Evolutionary conservation across 2,888 invertebrate species (phyloP).

Genomic region (Protonemura montana): DNA sequence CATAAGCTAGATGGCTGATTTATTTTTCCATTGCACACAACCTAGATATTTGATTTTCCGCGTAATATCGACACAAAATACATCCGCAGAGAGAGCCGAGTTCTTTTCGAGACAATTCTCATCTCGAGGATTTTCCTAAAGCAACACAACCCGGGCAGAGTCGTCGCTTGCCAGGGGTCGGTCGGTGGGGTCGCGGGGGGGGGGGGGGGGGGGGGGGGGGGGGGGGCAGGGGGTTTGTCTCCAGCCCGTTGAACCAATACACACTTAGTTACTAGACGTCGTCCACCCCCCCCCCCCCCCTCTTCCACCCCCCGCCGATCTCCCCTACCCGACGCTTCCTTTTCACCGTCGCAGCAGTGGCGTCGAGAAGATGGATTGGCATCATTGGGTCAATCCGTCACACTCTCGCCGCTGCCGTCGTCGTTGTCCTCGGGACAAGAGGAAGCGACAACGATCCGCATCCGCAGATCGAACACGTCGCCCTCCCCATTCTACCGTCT

Average conservation of each 20-base stretch:
- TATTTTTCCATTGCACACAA: neutral
- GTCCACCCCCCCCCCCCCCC: constrained; percentile 15
- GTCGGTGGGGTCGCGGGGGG: too few species aligned
- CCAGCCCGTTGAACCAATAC: constrained; percentile 35
- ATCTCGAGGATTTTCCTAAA: constrained; percentile 2
- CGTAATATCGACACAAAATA: neutral
- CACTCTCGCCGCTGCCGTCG: constrained; percentile 24
- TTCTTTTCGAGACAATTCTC: constrained; percentile 23
- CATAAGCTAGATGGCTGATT: neutral
- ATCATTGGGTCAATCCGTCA: constrained; percentile 30
- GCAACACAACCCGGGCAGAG: neutral
- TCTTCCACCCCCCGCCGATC: neutral
- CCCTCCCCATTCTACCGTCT: neutral
- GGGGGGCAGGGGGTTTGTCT: neutral
- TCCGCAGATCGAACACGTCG: neutral
- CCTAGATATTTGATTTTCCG: constrained; percentile 16
- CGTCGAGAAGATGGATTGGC: constrained; percentile 21
- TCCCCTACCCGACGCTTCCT: neutral
- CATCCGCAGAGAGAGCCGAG: neutral
- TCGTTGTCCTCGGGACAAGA: neutral
- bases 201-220: neutral
- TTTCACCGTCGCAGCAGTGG: neutral
- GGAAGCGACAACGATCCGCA: constrained; percentile 20
- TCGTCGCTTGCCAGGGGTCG: too few species aligned
- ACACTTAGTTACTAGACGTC: constrained; percentile 28